A percentile compares a stretch with the other conserved stretches of the same genome.
Evolutionary conservation across 2,888 invertebrate genomes (phyloP).

Genomic region (Bellardia pandia): DNA sequence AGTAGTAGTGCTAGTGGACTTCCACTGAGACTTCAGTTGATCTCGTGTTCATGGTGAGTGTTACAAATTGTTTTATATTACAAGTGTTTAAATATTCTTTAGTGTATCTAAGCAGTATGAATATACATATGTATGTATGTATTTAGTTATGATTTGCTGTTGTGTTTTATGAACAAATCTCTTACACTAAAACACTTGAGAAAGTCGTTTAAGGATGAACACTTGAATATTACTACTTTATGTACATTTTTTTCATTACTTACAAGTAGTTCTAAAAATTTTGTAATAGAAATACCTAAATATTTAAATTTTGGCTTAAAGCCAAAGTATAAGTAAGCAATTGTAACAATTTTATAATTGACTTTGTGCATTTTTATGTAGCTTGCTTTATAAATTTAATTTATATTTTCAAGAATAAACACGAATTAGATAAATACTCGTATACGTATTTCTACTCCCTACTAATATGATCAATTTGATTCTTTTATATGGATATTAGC

Average conservation of each 20-base stretch:
- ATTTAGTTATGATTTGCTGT: constrained; percentile 20
- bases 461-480: no score
- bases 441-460: no score
- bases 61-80: constrained; percentile 50
- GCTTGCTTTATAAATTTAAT: not conserved
- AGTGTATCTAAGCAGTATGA: not conserved
- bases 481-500: no score
- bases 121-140: not conserved
- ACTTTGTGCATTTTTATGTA: not conserved
- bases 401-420: not conserved
- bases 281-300: no score
- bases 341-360: constrained; percentile 19
- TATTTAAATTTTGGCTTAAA: not conserved
- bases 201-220: constrained; percentile 39
- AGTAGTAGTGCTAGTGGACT: constrained; percentile 15
- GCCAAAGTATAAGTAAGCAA: not conserved
- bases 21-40: constrained; percentile 18
- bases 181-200: constrained; percentile 35
- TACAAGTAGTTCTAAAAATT: constrained; percentile 1
- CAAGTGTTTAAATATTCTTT: constrained; percentile 31
- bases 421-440: no score
- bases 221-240: constrained; percentile 20
- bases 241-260: not conserved
- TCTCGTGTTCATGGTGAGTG: constrained; percentile 41
- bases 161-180: constrained; percentile 22